Base-by-base conservation (phyloP, 1,140 invertebrate genomes). In the Drosophila neocordata region DNA sequence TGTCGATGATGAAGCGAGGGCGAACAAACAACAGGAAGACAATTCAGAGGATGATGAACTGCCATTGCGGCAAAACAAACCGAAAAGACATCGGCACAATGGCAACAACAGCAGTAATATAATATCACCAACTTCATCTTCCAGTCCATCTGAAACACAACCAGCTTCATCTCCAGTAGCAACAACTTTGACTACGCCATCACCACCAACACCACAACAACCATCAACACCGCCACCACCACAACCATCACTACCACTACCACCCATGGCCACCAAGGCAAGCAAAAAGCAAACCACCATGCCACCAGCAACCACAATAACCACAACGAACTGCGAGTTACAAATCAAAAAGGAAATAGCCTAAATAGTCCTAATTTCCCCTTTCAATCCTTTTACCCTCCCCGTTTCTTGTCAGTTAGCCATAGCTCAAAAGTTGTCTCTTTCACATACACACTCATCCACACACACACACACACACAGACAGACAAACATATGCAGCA, bases 251-350 rank as follows among this genome's bases (percentile, higher is more conserved):
- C 78, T 63, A 66, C 73, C 67, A 69, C 37, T 55, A 61, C 44
- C 61, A 61, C 79, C 79, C 53, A 64, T 82, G 67, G 75, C 85
- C 37, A 85, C 81, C 24, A 89, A 82, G 64, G 85, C 70, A 24
- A 89, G 75, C 78, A 89, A 75, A 57, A 85, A 85, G 62, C 73
- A 83, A 69, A 89, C 83, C 12, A 77, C 79, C 41, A 48, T 48
- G 60, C 73, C 78, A 64, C 58, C 64, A 61, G 44, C 72, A 59
- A 51, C 67, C 58, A 31, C 18, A 20, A 60, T 57, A 56, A 55
- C 72, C 34, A 89, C 89, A 90, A 89, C 89, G 76, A 90, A 90
- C 77, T 80, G 79, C 79, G 89, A 90, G 74, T 75, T 90, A 87
- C 82, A 83, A 90, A 90, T 90, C 81, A 90, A 90, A 81, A 83